Evolutionary conservation across 2,797 vertebrate species (phyloP).

Genomic region (Rhabdophis nuchalis): DNA sequence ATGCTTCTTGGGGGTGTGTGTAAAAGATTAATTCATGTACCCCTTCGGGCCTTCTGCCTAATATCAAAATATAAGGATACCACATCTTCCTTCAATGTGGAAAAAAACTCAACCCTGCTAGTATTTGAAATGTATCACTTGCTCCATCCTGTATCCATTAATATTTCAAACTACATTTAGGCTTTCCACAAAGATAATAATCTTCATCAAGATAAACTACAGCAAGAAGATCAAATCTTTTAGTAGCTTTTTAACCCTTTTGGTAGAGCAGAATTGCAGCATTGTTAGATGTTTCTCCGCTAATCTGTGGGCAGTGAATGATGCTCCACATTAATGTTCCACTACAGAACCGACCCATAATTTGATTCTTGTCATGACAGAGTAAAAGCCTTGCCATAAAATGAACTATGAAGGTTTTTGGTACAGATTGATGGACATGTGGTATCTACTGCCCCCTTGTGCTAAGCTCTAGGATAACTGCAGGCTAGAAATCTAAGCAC

Average conservation of each 20-base stretch:
- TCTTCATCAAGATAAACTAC: neutral
- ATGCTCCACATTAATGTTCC: neutral
- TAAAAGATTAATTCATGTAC: neutral
- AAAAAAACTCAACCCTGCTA: neutral
- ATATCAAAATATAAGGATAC: neutral
- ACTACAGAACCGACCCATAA: neutral
- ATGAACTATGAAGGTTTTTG: neutral
- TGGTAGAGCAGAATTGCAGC: neutral
- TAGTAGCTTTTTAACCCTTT: neutral
- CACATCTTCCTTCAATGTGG: neutral
- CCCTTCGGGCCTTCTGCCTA: neutral
- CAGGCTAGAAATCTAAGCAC: neutral
- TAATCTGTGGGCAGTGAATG: neutral
- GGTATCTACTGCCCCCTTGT: neutral
- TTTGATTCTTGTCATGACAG: neutral
- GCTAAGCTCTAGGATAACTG: neutral
- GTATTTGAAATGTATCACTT: neutral
- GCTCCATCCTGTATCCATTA: neutral
- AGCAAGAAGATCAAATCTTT: neutral
- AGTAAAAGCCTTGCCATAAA: neutral
- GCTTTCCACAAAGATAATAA: neutral
- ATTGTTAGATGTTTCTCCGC: neutral
- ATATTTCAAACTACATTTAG: neutral
- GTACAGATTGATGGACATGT: neutral
- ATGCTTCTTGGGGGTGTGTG: neutral